A percentile compares a stretch with the other conserved stretches of the same genome.
These are phyloP conservation scores for Periparus ater DNA, from an alignment of 2,797 vertebrate genomes.

Conservation along the genomic window DNA sequence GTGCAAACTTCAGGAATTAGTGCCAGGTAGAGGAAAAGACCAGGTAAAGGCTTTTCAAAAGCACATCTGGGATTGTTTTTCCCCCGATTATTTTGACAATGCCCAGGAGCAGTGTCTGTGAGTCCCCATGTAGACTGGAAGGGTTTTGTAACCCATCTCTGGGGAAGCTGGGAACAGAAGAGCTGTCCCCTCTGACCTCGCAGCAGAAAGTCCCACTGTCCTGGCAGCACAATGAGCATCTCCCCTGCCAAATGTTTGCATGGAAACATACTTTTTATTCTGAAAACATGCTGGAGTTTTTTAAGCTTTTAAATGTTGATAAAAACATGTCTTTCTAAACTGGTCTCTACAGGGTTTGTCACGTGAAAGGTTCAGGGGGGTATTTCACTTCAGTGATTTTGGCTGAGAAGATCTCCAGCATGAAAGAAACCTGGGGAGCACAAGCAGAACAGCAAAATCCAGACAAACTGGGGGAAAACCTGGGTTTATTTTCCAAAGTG, in stretches of 20 bases:
- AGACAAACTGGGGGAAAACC: not conserved
- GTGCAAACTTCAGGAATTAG: not conserved
- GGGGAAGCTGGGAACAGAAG: not conserved
- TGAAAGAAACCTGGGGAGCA: not conserved
- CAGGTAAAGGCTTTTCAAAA: not conserved
- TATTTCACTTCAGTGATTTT: not conserved
- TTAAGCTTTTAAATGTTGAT: not conserved
- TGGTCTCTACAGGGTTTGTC: not conserved
- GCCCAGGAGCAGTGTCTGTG: not conserved
- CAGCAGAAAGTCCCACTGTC: not conserved
- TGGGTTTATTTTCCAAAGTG: not conserved
- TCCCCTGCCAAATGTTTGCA: not conserved
- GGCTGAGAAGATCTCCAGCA: not conserved
- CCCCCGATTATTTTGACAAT: not conserved
- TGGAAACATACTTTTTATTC: not conserved
- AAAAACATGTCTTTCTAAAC: not conserved
- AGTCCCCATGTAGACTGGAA: fast-evolving
- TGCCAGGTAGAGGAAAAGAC: not conserved
- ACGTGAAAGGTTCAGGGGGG: fast-evolving
- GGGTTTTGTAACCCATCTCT: not conserved
- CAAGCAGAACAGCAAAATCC: not conserved
- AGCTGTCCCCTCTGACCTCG: not conserved
- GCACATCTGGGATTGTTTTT: not conserved
- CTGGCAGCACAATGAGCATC: not conserved
- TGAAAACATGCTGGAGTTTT: not conserved